Evolutionary conservation across 2,113 vertebrate species (phyloP), one percentile per base, ranked within the genome.

Genomic region (Serilophus lunatus): DNA sequence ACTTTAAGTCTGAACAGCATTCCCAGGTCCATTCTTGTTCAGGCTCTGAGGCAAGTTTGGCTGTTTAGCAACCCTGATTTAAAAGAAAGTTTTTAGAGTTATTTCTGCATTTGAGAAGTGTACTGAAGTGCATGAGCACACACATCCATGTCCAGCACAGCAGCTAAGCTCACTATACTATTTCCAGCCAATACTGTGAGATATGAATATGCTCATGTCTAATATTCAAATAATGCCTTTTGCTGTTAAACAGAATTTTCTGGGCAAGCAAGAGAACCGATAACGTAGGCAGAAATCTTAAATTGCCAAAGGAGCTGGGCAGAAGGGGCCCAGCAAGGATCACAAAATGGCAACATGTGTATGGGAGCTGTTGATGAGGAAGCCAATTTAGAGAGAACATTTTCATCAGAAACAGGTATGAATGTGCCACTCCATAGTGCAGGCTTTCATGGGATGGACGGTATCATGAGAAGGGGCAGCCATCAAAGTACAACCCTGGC

Each of bases 81-180:
- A 75, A 78, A 84, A 56, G 14, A 54, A 64, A 63, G 23, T 8
- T n/a, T 38, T 22, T 11, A 56, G 40, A 49, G 18, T 31, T 72
- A n/a, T 4, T 2, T 38, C 50, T 49, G 40, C 3, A 3, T 36
- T 12, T 94, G 49, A 54, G 51, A 59, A 90, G 23, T 6, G 10
- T 26, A 26, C 1, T 10, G 40, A 44, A 31, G 44, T 56, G 40
- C 28, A 57, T 0, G 1, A 57, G 18, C 1, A 10, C 28, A 12
- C 0, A 0, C 12, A n/a, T 35, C 15, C n/a, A 54, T 0, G 0
- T 35, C 9, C 7, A 84, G 44, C 45, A 29, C 7, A 38, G 42
- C 33, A 51, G 31, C 45, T 59, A 91, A 75, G 10, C 22, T 85
- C 51, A 76, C 13, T 60, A 26, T 7, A 16, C 18, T 61, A 54